phyloP scores from a whole-genome alignment of 2,797 vertebrate species.

The Enteromius paludinosus region DNA sequence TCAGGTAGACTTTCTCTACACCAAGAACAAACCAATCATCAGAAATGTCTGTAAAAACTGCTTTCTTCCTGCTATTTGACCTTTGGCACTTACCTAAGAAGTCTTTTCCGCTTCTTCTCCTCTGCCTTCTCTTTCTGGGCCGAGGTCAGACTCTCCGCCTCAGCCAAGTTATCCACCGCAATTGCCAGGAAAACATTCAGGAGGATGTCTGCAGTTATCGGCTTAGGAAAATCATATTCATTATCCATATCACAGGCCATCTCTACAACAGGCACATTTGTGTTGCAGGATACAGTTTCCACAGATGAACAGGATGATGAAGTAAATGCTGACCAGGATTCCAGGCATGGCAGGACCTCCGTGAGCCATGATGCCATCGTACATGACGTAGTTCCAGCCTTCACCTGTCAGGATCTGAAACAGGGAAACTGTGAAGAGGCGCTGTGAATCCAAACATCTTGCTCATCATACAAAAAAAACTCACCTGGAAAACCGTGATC shows the following conservation, averaged over 20 bases:
- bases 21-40: background rate
- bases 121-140: constrained; percentile 93
- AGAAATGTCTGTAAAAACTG: background rate
- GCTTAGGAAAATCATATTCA: constrained; percentile 61
- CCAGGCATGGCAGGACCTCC: constrained; percentile 89
- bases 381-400: constrained; percentile 94
- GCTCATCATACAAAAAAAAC: background rate
- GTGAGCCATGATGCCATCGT: constrained; percentile 90
- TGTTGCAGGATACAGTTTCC: constrained; percentile 92
- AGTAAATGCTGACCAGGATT: constrained; percentile 91
- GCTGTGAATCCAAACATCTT: background rate
- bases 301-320: constrained; percentile 92
- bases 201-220: constrained; percentile 82
- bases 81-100: constrained; percentile 78
- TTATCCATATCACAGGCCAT: background rate
- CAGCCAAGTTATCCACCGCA: constrained; percentile 91
- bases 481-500: constrained; percentile 94
- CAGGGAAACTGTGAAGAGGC: background rate
- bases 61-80: background rate
- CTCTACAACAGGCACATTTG: constrained; percentile 18
- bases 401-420: constrained; percentile 90
- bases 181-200: constrained; percentile 95
- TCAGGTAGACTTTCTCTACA: constrained; percentile 82
- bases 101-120: constrained; percentile 87
- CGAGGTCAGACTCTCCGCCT: constrained; percentile 90